phyloP scores from a whole-genome alignment of 2,888 invertebrate genomes.

The Fabriciana adippe region DNA sequence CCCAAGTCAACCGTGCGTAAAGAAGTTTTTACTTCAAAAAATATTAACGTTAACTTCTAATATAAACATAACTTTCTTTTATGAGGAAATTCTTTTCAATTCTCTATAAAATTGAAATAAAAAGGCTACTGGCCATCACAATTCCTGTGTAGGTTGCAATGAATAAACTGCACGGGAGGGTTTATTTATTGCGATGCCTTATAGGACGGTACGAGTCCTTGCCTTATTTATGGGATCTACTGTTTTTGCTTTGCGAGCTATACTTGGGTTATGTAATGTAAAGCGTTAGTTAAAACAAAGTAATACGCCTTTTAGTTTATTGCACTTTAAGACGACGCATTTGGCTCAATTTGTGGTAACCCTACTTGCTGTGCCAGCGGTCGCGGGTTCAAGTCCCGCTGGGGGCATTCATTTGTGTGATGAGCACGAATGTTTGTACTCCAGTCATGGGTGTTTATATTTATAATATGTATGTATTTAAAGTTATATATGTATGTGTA shows the following conservation, averaged over 20 bases:
- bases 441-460: no score
- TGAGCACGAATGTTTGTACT: no score
- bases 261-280: neutral
- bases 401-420: no score
- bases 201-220: slow-evolving; percentile 24
- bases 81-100: neutral
- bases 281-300: neutral
- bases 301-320: neutral
- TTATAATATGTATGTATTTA: no score
- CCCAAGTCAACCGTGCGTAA: no score
- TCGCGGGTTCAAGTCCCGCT: no score
- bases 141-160: slow-evolving; percentile 8
- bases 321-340: neutral
- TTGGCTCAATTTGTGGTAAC: no score
- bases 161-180: slow-evolving; percentile 21
- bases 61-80: no score
- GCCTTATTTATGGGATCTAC: slow-evolving; percentile 25
- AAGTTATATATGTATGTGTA: no score
- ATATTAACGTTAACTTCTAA: no score
- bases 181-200: slow-evolving; percentile 34
- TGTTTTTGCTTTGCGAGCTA: slow-evolving; percentile 18
- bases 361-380: no score
- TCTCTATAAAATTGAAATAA: slow-evolving; percentile 5
- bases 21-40: no score
- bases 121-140: slow-evolving; percentile 11